Conservation (phyloP, 2,797 vertebrate genomes). For the Sebastiscus tertius region DNA sequence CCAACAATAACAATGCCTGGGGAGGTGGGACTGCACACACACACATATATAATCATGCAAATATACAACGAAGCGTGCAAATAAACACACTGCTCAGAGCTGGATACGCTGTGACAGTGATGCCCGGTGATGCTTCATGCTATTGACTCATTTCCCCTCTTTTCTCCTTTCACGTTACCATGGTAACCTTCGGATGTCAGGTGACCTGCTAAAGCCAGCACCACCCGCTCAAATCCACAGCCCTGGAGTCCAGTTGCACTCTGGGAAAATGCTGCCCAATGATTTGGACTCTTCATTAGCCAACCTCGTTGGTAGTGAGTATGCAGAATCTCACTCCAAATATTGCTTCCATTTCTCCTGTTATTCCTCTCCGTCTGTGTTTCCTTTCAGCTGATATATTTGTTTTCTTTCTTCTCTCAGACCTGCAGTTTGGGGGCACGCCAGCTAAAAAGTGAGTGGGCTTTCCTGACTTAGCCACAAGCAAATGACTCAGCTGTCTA, state of each 20-base stretch:
- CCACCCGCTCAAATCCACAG: conserved; percentile 83
- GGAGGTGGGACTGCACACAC: conserved; percentile 82
- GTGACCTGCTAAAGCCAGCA: conserved; percentile 87
- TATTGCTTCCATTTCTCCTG: background rate
- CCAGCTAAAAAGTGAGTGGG: conserved; percentile 90
- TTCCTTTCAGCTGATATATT: conserved; percentile 16
- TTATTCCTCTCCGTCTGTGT: background rate
- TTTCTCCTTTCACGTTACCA: conserved; percentile 45
- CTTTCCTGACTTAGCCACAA: background rate
- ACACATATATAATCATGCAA: conserved; percentile 7
- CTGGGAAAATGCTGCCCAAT: conserved; percentile 86
- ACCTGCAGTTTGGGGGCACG: conserved; percentile 90
- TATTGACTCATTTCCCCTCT: conserved; percentile 45
- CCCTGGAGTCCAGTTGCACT: conserved; percentile 77
- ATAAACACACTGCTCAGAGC: conserved; percentile 13
- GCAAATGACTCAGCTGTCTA: conserved; percentile 12
- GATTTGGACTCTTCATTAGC: conserved; percentile 91
- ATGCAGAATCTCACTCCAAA: background rate
- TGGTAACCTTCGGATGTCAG: conserved; percentile 76
- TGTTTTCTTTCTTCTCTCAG: conserved; percentile 68
- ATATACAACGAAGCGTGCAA: conserved; percentile 5
- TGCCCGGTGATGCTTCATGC: conserved; percentile 19
- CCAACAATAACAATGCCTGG: conserved; percentile 87
- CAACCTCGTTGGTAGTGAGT: conserved; percentile 92
- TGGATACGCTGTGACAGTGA: conserved; percentile 29